phyloP scores from a whole-genome alignment of 2,888 invertebrate genomes.

The Smittia aterrima region DNA sequence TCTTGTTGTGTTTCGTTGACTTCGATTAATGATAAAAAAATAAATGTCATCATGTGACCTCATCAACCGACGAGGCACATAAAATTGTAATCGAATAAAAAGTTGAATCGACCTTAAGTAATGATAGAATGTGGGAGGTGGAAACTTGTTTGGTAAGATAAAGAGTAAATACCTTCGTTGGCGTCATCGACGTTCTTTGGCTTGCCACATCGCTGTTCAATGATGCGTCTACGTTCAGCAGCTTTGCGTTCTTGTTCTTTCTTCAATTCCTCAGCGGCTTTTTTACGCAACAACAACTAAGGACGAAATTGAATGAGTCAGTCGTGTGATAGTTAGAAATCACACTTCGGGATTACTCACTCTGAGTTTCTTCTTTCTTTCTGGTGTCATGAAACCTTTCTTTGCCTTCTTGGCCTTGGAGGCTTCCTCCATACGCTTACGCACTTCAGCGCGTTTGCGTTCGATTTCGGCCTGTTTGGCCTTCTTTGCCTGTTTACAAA shows the following conservation, averaged over 20 bases:
- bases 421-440: constrained; percentile 98
- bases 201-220: constrained; percentile 92
- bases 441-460: constrained; percentile 97
- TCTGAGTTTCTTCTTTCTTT: constrained; percentile 99
- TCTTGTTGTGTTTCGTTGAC: constrained; percentile 21
- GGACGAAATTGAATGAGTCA: background rate
- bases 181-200: constrained; percentile 87
- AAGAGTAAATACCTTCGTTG: constrained; percentile 77
- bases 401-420: constrained; percentile 98
- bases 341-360: constrained; percentile 63
- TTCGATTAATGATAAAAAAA: too few species aligned
- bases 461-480: constrained; percentile 97
- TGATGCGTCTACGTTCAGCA: constrained; percentile 95
- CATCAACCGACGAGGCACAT: too few species aligned
- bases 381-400: constrained; percentile 99
- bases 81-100: too few species aligned
- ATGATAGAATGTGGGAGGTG: background rate
- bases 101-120: background rate
- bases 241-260: constrained; percentile 99
- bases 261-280: constrained; percentile 99
- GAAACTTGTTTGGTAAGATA: background rate
- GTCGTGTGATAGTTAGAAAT: background rate
- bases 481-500: constrained; percentile 82
- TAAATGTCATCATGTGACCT: too few species aligned
- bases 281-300: constrained; percentile 98